These are phyloP conservation scores for Drosophila subquinaria DNA, from an alignment of 2,888 invertebrate genomes.

Conservation along the genomic window DNA sequence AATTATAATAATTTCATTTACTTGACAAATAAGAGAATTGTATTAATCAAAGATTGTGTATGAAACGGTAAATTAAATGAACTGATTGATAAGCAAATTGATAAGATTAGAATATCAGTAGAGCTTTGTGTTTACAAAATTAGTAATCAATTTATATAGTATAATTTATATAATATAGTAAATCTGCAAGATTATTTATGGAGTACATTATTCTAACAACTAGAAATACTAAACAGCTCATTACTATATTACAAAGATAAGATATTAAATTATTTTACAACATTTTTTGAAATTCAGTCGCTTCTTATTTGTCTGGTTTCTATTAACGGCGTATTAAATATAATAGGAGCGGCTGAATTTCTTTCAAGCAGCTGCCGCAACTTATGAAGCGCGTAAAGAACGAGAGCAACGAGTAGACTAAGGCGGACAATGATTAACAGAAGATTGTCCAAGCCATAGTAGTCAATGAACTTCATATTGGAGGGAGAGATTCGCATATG, in stretches of 20 bases:
- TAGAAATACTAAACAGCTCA: neutral
- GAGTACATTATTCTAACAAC: neutral
- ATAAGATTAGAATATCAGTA: conserved; percentile 9
- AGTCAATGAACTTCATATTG: conserved; percentile 76
- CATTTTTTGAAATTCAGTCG: neutral
- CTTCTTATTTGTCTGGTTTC: neutral
- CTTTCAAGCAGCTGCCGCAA: neutral
- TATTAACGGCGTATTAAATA: neutral
- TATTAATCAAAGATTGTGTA: neutral
- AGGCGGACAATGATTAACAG: conserved; percentile 55
- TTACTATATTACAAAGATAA: neutral
- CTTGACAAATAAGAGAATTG: neutral
- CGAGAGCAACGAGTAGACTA: conserved; percentile 1
- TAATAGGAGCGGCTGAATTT: neutral
- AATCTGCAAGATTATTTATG: neutral
- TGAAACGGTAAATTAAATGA: neutral
- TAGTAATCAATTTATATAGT: neutral
- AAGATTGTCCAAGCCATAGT: conserved; percentile 74
- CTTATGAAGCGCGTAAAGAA: conserved; percentile 35
- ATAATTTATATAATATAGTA: no score
- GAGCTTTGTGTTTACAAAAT: neutral
- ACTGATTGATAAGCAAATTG: neutral
- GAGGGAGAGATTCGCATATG: conserved; percentile 77
- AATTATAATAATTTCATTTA: neutral
- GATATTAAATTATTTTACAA: neutral